phyloP scores from a whole-genome alignment of 2,888 invertebrate species.

The Cephus nigrinus region DNA sequence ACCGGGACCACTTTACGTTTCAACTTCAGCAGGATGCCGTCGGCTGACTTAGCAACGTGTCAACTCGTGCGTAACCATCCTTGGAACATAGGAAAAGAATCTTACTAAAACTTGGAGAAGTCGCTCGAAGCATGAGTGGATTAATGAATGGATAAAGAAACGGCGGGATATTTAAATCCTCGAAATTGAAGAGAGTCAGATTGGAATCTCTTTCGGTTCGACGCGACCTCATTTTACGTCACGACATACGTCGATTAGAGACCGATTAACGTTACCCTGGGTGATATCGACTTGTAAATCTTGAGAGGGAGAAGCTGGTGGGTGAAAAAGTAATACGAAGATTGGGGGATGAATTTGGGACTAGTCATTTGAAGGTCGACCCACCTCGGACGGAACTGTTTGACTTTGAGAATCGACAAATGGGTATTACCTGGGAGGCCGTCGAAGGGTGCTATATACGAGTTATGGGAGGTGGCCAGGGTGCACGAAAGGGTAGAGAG shows the following conservation, averaged over 20 bases:
- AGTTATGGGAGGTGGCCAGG: not conserved
- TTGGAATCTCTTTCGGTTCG: not conserved
- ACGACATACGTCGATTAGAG: not conserved
- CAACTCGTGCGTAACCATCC: not conserved
- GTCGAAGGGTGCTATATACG: not conserved
- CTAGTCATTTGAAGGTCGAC: not conserved
- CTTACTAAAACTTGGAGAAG: not conserved
- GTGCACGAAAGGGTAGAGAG: conserved; percentile 8
- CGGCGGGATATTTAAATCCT: not conserved
- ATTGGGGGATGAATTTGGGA: not conserved
- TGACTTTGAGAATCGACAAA: not conserved
- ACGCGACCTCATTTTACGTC: not conserved
- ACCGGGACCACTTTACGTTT: not conserved
- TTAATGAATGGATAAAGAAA: not conserved
- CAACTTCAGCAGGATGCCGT: not conserved
- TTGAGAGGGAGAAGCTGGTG: not conserved
- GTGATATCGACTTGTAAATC: not conserved
- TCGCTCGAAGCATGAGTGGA: not conserved
- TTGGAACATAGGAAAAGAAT: not conserved
- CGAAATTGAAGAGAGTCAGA: not conserved
- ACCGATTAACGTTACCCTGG: not conserved
- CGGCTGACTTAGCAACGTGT: not conserved
- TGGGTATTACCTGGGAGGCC: not conserved
- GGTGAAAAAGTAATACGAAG: not conserved
- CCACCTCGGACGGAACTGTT: not conserved